These are phyloP conservation scores for Drosophila lacertosa DNA, from an alignment of 1,140 invertebrate genomes.

Conservation along the genomic window DNA sequence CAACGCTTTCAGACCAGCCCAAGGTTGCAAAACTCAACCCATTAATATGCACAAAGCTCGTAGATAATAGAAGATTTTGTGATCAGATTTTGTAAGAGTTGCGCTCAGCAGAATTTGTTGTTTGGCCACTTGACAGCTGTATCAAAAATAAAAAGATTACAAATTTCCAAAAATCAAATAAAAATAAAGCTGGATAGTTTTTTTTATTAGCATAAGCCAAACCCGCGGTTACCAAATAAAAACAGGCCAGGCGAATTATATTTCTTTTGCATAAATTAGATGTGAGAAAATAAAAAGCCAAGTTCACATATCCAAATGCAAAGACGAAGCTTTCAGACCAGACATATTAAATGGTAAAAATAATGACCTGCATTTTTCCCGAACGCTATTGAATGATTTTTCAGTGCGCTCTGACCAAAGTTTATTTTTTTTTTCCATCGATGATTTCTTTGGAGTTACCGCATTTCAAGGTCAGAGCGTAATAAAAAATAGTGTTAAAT, in stretches of 20 bases:
- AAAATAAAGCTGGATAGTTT: too few relatives aligned
- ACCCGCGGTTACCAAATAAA: too few relatives aligned
- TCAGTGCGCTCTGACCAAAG: neutral
- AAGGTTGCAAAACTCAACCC: slow-evolving; percentile 2
- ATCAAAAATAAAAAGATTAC: too few relatives aligned
- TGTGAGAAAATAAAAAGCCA: too few relatives aligned
- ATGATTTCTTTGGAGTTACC: slow-evolving; percentile 40
- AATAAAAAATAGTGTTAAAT: slow-evolving; percentile 35
- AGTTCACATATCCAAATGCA: too few relatives aligned
- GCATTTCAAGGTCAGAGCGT: slow-evolving; percentile 63
- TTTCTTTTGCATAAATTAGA: too few relatives aligned
- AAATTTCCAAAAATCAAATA: too few relatives aligned
- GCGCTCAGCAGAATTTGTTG: too few relatives aligned
- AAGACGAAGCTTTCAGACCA: too few relatives aligned
- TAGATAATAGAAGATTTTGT: neutral
- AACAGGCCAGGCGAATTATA: too few relatives aligned
- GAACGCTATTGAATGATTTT: slow-evolving; percentile 16
- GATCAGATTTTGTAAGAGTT: neutral
- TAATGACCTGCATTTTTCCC: slow-evolving; percentile 13
- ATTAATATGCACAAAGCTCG: neutral
- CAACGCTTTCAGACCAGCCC: neutral
- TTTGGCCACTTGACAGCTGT: too few relatives aligned
- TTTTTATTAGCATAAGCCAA: too few relatives aligned
- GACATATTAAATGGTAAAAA: neutral
- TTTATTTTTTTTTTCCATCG: slow-evolving; percentile 4